These are phyloP conservation scores for Odontamblyopus lacepedii DNA, from an alignment of 2,797 vertebrate species.

Conservation along the genomic window DNA sequence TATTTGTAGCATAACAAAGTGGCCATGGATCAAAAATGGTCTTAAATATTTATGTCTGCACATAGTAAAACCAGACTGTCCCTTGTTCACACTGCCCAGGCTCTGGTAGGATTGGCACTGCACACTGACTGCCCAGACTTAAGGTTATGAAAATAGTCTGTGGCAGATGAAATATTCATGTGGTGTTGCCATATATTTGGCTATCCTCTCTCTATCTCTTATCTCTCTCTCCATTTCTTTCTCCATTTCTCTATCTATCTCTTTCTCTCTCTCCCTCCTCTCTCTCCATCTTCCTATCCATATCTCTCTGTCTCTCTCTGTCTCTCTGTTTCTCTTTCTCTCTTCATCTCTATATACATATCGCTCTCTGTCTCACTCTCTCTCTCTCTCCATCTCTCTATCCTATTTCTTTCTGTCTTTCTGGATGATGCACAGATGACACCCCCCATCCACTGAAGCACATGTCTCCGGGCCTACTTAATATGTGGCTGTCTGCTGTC, in stretches of 20 bases:
- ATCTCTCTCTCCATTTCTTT: constrained; percentile 18
- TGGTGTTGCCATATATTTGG: constrained; percentile 60
- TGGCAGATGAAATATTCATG: constrained; percentile 71
- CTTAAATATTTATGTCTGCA: background rate
- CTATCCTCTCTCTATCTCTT: constrained; percentile 40
- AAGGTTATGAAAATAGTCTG: constrained; percentile 71
- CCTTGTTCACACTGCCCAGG: constrained; percentile 28
- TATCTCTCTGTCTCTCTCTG: constrained; percentile 12
- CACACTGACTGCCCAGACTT: constrained; percentile 52
- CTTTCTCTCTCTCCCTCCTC: no score
- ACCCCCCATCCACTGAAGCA: constrained; percentile 60
- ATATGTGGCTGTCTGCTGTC: constrained; percentile 53
- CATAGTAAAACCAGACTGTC: constrained; percentile 1
- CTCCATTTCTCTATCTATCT: background rate
- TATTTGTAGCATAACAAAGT: background rate
- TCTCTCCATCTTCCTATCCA: no score
- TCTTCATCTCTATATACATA: constrained; percentile 6
- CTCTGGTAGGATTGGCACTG: constrained; percentile 43
- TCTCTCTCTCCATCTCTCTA: constrained; percentile 17
- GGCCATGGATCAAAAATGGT: background rate
- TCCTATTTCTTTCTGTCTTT: constrained; percentile 29
- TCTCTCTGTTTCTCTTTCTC: constrained; percentile 17
- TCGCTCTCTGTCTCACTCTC: constrained; percentile 32
- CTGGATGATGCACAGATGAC: constrained; percentile 61
- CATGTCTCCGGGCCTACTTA: constrained; percentile 53